Percentiles rank a stretch among this genome's conserved stretches.
phyloP scores from a whole-genome alignment of 2,113 vertebrate species.

The Nymphicus hollandicus region DNA sequence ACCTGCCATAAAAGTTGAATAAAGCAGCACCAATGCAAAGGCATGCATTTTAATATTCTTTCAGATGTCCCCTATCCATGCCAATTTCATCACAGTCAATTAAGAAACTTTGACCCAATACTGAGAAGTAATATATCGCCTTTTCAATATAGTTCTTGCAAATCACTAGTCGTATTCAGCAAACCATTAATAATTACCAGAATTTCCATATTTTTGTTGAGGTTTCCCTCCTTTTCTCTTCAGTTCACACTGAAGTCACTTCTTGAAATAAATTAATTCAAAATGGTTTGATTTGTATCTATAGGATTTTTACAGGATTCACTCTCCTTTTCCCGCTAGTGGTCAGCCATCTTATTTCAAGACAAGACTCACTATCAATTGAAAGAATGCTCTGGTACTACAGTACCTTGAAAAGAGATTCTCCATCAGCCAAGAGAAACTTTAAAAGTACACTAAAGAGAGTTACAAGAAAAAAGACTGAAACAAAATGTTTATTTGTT shows the following conservation, averaged over 20 bases:
- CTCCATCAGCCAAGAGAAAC: not conserved
- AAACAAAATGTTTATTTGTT: not conserved
- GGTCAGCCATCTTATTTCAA: not conserved
- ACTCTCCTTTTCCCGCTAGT: not conserved
- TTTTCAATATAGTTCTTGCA: rapidly evolving
- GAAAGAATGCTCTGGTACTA: not conserved
- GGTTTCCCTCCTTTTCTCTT: not conserved
- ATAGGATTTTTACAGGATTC: not conserved
- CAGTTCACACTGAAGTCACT: not conserved
- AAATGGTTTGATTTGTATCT: not conserved
- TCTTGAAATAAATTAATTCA: not conserved
- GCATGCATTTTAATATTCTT: not conserved
- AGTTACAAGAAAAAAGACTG: not conserved
- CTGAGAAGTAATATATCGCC: not conserved
- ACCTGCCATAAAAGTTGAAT: not conserved
- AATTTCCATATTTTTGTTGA: not conserved
- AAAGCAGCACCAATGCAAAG: not conserved
- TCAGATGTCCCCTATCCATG: not conserved
- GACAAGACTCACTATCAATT: not conserved
- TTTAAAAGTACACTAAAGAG: not conserved
- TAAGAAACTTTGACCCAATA: not conserved
- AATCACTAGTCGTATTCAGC: not conserved
- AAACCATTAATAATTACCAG: not conserved
- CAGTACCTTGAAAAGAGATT: slow-evolving; percentile 4
- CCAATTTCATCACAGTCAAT: not conserved